Conservation (phyloP, 2,797 vertebrate species). For the Knipowitschia caucasica region DNA sequence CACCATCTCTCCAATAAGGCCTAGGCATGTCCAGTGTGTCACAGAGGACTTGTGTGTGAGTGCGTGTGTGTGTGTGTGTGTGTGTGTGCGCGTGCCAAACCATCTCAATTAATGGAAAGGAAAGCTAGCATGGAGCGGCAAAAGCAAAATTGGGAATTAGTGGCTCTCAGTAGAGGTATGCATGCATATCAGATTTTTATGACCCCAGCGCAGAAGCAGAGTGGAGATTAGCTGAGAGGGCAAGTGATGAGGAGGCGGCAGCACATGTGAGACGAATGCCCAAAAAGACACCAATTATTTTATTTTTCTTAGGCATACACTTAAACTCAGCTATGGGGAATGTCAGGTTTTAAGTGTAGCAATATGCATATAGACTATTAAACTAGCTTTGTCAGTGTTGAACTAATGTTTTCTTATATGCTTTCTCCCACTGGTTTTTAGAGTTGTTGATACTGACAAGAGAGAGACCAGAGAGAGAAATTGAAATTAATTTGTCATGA, state of each 20-base stretch:
- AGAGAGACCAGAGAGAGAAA: too few relatives aligned
- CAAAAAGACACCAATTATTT: constrained; percentile 38
- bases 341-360: too few relatives aligned
- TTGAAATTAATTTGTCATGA: too few relatives aligned
- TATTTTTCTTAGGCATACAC: constrained; percentile 32
- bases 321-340: too few relatives aligned
- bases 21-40: constrained; percentile 12
- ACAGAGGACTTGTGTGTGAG: not conserved
- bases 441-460: too few relatives aligned
- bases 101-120: constrained; percentile 40
- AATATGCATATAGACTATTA: too few relatives aligned
- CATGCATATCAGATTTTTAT: constrained; percentile 59
- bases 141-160: constrained; percentile 50
- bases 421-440: too few relatives aligned
- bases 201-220: constrained; percentile 41
- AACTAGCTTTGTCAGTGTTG: too few relatives aligned
- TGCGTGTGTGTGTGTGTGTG: not conserved
- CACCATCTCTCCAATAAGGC: constrained; percentile 9
- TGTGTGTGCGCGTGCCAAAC: not conserved
- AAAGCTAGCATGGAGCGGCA: constrained; percentile 29
- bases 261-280: constrained; percentile 32
- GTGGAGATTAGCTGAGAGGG: constrained; percentile 51
- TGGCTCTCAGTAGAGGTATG: constrained; percentile 49
- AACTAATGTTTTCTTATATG: too few relatives aligned
- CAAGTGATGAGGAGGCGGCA: constrained; percentile 17